These are phyloP conservation scores for Probosciger aterrimus DNA, from an alignment of 2,113 vertebrate genomes.

Conservation along the genomic window DNA sequence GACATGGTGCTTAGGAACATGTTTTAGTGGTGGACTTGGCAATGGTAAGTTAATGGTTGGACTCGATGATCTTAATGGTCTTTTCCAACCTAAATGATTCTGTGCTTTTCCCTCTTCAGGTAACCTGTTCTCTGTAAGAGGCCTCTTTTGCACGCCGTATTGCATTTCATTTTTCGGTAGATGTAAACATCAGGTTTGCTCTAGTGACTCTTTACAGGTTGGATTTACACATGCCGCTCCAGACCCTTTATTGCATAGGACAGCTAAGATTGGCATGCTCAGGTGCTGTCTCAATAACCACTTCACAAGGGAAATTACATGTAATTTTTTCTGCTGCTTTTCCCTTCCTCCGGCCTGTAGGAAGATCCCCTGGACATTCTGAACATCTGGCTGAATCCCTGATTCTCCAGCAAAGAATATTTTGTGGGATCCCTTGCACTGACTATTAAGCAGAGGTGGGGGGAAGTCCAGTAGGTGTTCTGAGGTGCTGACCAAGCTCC, in stretches of 20 bases:
- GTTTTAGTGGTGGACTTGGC: background rate
- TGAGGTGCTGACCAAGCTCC: background rate
- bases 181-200: background rate
- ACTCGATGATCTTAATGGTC: fast-evolving
- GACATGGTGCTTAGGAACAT: background rate
- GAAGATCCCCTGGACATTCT: background rate
- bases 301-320: background rate
- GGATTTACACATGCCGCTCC: background rate
- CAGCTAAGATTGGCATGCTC: background rate
- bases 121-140: background rate
- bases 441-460: background rate
- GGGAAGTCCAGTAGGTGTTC: background rate
- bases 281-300: background rate
- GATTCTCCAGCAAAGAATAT: background rate
- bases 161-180: background rate
- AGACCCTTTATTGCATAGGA: background rate
- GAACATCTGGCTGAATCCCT: background rate
- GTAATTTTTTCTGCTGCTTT: background rate
- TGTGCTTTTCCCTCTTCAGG: background rate
- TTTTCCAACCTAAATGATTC: background rate
- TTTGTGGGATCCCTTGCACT: background rate
- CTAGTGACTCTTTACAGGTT: background rate
- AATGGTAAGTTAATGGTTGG: background rate
- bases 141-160: fast-evolving
- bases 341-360: background rate